Evolutionary conservation across 2,888 invertebrate species (phyloP).

Genomic region (Schizotus pectinicornis): DNA sequence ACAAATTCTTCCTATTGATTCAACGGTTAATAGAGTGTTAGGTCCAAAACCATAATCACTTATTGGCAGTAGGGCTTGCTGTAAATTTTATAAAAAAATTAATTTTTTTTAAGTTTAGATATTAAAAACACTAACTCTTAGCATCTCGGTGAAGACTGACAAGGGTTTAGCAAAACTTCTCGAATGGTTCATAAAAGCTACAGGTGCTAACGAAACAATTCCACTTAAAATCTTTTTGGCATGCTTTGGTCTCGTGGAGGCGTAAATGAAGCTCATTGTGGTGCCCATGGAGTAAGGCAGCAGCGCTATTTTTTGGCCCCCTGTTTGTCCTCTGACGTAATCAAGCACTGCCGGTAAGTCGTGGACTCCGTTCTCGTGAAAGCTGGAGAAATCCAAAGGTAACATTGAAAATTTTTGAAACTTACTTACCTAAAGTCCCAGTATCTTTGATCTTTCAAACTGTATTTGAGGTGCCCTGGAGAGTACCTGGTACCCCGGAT

Average conservation of each 20-base stretch:
- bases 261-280: conserved; percentile 71
- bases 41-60: background rate
- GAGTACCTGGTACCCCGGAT: conserved; percentile 79
- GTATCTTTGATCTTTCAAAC: conserved; percentile 64
- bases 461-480: conserved; percentile 64
- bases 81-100: background rate
- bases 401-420: background rate
- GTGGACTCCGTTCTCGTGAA: conserved; percentile 82
- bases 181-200: conserved; percentile 67
- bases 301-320: conserved; percentile 64
- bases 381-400: conserved; percentile 60
- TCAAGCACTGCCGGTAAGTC: conserved; percentile 86
- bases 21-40: background rate
- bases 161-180: conserved; percentile 36
- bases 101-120: conserved; percentile 1
- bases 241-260: conserved; percentile 70
- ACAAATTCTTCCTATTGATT: background rate
- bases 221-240: conserved; percentile 67
- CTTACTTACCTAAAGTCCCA: conserved; percentile 67
- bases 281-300: conserved; percentile 91
- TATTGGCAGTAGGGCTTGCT: background rate
- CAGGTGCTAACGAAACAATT: conserved; percentile 71
- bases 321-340: conserved; percentile 63
- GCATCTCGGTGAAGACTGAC: conserved; percentile 8
- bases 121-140: conserved; percentile 24